phyloP scores from a whole-genome alignment of 2,113 vertebrate genomes.

The Phrynosoma platyrhinos region DNA sequence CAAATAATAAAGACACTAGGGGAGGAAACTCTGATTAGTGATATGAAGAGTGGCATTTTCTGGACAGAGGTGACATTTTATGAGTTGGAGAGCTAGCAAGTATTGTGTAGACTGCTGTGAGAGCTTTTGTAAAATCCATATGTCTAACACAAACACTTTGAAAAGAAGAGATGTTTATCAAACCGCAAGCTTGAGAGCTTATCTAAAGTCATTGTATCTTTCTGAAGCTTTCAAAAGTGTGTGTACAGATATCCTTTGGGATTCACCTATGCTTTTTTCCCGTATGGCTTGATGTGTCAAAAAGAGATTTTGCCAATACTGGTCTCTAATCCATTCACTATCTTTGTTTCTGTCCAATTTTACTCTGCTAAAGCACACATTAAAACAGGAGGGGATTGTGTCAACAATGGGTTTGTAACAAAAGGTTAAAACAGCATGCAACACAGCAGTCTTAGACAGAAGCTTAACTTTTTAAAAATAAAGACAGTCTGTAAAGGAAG shows the following conservation, averaged over 20 bases:
- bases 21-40: conserved; percentile 5
- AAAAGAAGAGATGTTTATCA: conserved; percentile 41
- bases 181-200: conserved; percentile 28
- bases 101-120: conserved; percentile 19
- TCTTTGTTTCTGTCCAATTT: not conserved
- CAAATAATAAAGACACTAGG: not conserved
- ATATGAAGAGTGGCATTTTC: conserved; percentile 27
- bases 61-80: conserved; percentile 33
- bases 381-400: not conserved
- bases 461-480: not conserved
- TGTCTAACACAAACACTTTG: conserved; percentile 29
- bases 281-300: not conserved
- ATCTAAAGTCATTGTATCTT: conserved; percentile 36
- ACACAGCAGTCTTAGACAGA: not conserved
- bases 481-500: not conserved
- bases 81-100: conserved; percentile 23
- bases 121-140: conserved; percentile 19
- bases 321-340: not conserved
- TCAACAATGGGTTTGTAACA: not conserved
- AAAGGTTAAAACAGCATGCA: not conserved
- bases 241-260: conserved; percentile 1
- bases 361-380: not conserved
- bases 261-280: conserved; percentile 6
- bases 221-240: conserved; percentile 30
- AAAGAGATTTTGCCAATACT: not conserved